Evolutionary conservation across 2,113 vertebrate species (phyloP), one percentile per base, ranked within the genome.

Genomic region (Stegostoma tigrinum): DNA sequence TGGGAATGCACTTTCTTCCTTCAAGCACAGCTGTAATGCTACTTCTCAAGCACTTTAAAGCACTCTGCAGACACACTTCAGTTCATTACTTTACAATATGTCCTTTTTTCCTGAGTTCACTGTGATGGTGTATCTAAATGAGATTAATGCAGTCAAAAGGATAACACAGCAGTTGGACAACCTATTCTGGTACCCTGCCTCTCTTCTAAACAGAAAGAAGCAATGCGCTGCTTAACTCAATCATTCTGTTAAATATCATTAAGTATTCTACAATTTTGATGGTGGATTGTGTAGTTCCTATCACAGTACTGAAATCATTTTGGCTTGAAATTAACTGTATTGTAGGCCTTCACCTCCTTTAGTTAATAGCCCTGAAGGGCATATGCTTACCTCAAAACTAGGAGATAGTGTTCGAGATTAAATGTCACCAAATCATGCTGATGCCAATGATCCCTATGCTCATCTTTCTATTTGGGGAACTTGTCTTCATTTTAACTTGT

Each of bases 321-420:
- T 64, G 5, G 21, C 94, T 17, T 48, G 34, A 72, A 95, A 95
- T 68, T 45, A 45, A 78, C 38, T 45, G 61, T 95, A n/a, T 24
- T 95, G 42, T 42, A 95, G 27, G 48, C 27, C 67, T 72, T 66
- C 93, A 96, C 95, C 96, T 96, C 89, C 93, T 96, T 95, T 70
- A 96, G 95, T 96, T 95, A 96, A 96, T 95, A 96, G 48, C 85
- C 85, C 64, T 96, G 95, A 55, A 78, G 24, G 68, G 95, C 93
- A 96, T 93, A 96, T 48, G 95, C 85, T 8, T 64, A 34, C 96
- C 64, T 95, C 93, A 96, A 85, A 80, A 91, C 90, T 93, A 96
- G n/a, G 17, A 96, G 42, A 64, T 61, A 96, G 95, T 64, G 61
- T 96, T 70, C 67, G 86, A 94, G 96, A 95, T 96, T 95, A 91